phyloP scores from a whole-genome alignment of 2,113 vertebrate genomes.

The Syngnathus scovelli region DNA sequence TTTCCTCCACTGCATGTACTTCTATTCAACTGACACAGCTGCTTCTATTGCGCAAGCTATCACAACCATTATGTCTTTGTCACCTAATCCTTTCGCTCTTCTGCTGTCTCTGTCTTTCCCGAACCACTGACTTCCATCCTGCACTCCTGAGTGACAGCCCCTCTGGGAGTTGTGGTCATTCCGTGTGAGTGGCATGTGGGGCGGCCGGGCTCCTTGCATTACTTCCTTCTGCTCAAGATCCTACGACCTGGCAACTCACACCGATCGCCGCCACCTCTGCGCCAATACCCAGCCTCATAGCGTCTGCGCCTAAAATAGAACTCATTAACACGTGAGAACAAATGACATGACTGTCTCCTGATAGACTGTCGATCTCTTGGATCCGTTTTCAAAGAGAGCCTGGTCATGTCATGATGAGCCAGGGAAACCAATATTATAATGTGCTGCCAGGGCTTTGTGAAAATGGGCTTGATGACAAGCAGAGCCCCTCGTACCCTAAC shows the following conservation, averaged over 20 bases:
- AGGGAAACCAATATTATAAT: constrained; percentile 79
- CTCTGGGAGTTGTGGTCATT: constrained; percentile 61
- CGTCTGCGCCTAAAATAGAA: constrained; percentile 71
- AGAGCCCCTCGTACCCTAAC: constrained; percentile 51
- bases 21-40: constrained; percentile 42
- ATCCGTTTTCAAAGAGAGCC: constrained; percentile 78
- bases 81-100: constrained; percentile 57
- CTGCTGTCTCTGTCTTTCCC: constrained; percentile 42
- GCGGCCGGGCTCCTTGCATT: constrained; percentile 50
- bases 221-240: constrained; percentile 40
- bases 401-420: constrained; percentile 68
- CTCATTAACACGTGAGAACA: constrained; percentile 81
- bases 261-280: constrained; percentile 50
- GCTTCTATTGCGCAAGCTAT: constrained; percentile 62
- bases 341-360: constrained; percentile 76
- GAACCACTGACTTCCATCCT: constrained; percentile 57
- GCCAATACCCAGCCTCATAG: constrained; percentile 66
- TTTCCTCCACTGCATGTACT: constrained; percentile 46
- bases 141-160: constrained; percentile 66
- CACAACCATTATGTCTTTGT: constrained; percentile 53
- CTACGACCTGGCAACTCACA: constrained; percentile 61
- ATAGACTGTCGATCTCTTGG: constrained; percentile 79
- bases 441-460: constrained; percentile 57
- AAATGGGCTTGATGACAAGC: constrained; percentile 66
- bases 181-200: constrained; percentile 53